Base-by-base conservation (phyloP, 2,113 vertebrate species). In the Epinephelus cyanopodus region DNA sequence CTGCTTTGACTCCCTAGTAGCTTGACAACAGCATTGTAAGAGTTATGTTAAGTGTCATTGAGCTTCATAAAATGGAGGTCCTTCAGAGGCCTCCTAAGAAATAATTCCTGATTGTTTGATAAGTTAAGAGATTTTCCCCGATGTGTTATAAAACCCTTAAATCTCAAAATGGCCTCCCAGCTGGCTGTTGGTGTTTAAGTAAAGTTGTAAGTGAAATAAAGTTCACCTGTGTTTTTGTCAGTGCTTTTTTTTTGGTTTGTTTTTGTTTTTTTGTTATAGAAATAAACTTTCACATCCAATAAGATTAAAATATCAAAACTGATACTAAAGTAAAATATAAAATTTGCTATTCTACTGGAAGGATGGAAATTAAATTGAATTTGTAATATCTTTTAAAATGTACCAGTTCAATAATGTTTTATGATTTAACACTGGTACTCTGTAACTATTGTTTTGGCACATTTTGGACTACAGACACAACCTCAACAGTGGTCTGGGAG, bases 1-100 rank as follows among this genome's bases (percentile, higher is more conserved):
- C 92, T 91, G 94, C 93, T 94, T 92, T 87, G 78, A 87, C 78
- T 83, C 68, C 86, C 81, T 53, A 23, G 70, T 88, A 87, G 88
- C 85, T 89, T 76, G 65, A 83, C 84, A 47, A 61, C 69, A 67
- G 87, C 82, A 25, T 71, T 69, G 74, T 91, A 74, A 66, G 67
- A 84, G 68, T 85, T 88, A 17, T 25, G 73, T 86, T 86, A 78
- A 70, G 77, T 83, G 83, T 84, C 74, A 53, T 12, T 82, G 68
- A 81, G 85, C 69, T 72, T 87, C 74, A 64, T 79, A 84, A 65
- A 7, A 33, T 29, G 60, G 72, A 52, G 81, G 47, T 57, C 45
- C 62, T 48, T 73, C 25, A 23, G 62, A 14, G 42, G 47, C 66
- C 63, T 79, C 64, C 6, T 3, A 33, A 75, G 17, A 50, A 57